A percentile compares a stretch with the other conserved stretches of the same genome.
Evolutionary conservation across 2,113 vertebrate genomes (phyloP).

Genomic region (Odocoileus hemionus): DNA sequence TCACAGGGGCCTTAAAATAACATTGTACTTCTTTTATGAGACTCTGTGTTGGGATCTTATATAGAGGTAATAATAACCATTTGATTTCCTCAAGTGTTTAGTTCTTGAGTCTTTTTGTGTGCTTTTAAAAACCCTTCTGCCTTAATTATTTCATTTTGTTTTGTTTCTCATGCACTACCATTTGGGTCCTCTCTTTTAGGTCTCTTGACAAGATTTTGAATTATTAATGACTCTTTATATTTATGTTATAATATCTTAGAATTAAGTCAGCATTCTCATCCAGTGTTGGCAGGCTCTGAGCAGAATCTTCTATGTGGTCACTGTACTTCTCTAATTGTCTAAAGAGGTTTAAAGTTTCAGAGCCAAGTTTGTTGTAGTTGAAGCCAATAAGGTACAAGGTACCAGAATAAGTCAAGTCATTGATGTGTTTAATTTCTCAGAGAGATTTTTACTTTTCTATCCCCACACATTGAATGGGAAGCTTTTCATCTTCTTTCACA

Average conservation of each 20-base stretch:
- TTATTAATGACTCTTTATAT: slow-evolving; percentile 3
- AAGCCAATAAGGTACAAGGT: neutral
- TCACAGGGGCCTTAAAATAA: neutral
- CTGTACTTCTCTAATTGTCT: neutral
- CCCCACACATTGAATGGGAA: neutral
- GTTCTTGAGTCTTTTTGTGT: neutral
- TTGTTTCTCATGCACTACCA: neutral
- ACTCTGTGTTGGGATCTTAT: neutral
- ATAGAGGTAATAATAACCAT: neutral
- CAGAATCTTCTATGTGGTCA: neutral
- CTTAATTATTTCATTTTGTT: slow-evolving; percentile 15
- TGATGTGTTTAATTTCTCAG: neutral
- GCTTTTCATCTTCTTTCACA: neutral
- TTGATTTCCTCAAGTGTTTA: neutral
- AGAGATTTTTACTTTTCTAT: neutral
- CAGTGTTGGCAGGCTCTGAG: neutral
- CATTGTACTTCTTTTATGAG: neutral
- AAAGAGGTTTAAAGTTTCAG: neutral
- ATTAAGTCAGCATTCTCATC: neutral
- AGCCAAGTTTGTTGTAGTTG: neutral
- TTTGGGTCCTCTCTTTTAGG: neutral
- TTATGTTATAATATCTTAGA: slow-evolving; percentile 1
- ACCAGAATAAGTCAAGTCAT: neutral
- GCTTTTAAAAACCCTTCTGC: neutral
- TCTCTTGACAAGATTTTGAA: slow-evolving; percentile 3